Evolutionary conservation across 1,140 invertebrate species (phyloP).

Genomic region (Idris sp.): DNA sequence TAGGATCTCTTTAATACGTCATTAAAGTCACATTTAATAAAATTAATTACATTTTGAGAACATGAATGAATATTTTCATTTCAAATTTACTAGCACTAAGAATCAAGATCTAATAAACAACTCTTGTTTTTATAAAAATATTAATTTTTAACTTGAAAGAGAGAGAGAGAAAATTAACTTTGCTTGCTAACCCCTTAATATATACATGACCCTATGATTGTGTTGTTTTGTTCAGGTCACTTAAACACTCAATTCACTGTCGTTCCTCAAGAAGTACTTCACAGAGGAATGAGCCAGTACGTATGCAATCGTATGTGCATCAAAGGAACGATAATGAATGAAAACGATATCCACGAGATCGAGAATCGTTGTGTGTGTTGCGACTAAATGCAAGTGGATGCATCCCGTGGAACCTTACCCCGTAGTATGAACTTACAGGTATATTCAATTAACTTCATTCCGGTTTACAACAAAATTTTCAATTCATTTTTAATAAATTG

Average conservation of each 20-base stretch:
- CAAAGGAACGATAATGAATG: slow-evolving; percentile 77
- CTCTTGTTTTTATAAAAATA: too few species aligned
- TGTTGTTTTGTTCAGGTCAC: slow-evolving; percentile 80
- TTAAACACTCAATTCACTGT: slow-evolving; percentile 78
- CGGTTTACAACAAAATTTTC: too few species aligned
- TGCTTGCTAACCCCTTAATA: slow-evolving; percentile 70
- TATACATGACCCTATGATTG: slow-evolving; percentile 76
- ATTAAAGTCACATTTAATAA: too few species aligned
- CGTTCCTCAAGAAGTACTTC: slow-evolving; percentile 77
- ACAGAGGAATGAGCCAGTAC: slow-evolving; percentile 74
- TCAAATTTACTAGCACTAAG: too few species aligned
- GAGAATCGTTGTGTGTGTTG: slow-evolving; percentile 80
- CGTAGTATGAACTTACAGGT: slow-evolving; percentile 78
- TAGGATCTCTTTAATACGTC: too few species aligned
- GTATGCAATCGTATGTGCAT: slow-evolving; percentile 70
- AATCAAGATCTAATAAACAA: too few species aligned
- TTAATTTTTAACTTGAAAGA: too few species aligned
- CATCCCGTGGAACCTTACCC: slow-evolving; percentile 78
- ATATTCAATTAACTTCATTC: slow-evolving; percentile 66
- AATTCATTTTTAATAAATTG: too few species aligned
- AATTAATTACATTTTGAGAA: too few species aligned
- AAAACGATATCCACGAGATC: slow-evolving; percentile 79
- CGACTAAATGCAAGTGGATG: slow-evolving; percentile 79
- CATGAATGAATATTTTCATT: too few species aligned
- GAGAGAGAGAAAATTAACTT: too few species aligned